A percentile compares a stretch with the other conserved stretches of the same genome.
phyloP scores from a whole-genome alignment of 2,888 invertebrate species.

The Spicauda simplicius region DNA sequence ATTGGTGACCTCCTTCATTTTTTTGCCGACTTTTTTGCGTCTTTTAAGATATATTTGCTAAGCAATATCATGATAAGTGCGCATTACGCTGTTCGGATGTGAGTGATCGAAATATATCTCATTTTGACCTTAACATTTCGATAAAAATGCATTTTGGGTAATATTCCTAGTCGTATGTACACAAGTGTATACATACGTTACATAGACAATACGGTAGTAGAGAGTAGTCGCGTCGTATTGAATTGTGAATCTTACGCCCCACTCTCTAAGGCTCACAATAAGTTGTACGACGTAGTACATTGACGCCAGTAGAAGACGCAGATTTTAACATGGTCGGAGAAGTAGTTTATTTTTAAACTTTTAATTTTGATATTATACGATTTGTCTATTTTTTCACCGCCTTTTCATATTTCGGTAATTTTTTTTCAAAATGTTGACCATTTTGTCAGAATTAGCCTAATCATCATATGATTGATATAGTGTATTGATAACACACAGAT shows the following conservation, averaged over 20 bases:
- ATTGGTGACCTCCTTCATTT: slow-evolving; percentile 68
- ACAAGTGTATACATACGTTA: slow-evolving; percentile 60
- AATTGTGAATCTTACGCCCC: slow-evolving; percentile 55
- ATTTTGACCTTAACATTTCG: slow-evolving; percentile 50
- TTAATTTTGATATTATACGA: slow-evolving; percentile 20
- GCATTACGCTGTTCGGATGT: slow-evolving; percentile 12
- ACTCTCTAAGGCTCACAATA: slow-evolving; percentile 58
- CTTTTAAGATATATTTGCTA: slow-evolving; percentile 43
- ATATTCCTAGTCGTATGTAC: slow-evolving; percentile 62
- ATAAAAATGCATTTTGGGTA: slow-evolving; percentile 44
- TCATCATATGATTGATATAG: background rate
- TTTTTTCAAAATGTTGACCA: background rate
- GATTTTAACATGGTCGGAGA: slow-evolving; percentile 52
- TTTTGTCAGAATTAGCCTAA: slow-evolving; percentile 6
- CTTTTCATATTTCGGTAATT: background rate
- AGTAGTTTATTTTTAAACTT: slow-evolving; percentile 31
- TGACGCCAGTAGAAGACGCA: slow-evolving; percentile 60
- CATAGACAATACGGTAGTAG: slow-evolving; percentile 58
- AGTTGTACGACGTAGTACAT: slow-evolving; percentile 46
- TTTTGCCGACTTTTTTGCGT: slow-evolving; percentile 54
- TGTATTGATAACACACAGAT: background rate
- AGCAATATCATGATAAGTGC: slow-evolving; percentile 41
- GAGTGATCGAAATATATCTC: slow-evolving; percentile 33
- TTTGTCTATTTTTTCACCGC: slow-evolving; percentile 6
- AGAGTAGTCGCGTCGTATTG: slow-evolving; percentile 47